These are phyloP conservation scores for Microplitis mediator DNA, from an alignment of 1,140 invertebrate species.

Conservation along the genomic window DNA sequence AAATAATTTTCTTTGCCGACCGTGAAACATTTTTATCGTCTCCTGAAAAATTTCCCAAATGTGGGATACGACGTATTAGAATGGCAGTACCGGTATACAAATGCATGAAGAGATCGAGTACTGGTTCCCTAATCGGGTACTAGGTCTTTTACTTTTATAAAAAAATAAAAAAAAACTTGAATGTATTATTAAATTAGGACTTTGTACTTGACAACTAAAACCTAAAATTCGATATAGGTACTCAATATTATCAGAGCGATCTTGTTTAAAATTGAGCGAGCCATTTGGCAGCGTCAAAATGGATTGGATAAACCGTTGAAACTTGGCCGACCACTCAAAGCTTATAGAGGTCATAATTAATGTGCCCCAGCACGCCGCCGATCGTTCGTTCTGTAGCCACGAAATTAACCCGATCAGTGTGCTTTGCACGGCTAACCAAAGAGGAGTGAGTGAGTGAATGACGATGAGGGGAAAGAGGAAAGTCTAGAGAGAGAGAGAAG, in stretches of 20 bases:
- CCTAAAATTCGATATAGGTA: no score
- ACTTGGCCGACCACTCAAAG: conserved; percentile 5
- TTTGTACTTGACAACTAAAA: no score
- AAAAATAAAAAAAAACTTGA: no score
- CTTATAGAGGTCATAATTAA: conserved; percentile 16
- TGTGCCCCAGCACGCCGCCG: background rate
- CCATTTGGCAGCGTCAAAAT: background rate
- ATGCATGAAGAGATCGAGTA: no score
- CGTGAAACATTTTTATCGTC: no score
- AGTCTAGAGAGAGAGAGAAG: background rate
- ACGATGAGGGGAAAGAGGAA: background rate
- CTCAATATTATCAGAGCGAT: background rate
- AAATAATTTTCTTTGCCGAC: no score
- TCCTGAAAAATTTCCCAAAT: no score
- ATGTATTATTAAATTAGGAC: no score
- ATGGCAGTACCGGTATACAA: no score
- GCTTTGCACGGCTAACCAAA: conserved; percentile 6
- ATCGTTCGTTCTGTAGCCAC: conserved; percentile 10
- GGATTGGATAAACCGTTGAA: background rate
- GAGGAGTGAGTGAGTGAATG: background rate
- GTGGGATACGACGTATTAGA: no score
- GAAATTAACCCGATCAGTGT: conserved; percentile 12
- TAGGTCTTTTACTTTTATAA: no score
- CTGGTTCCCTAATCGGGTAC: no score
- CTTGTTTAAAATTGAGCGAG: background rate